Base-by-base conservation (phyloP, 1,140 invertebrate species). In the Ceratina australensis region DNA sequence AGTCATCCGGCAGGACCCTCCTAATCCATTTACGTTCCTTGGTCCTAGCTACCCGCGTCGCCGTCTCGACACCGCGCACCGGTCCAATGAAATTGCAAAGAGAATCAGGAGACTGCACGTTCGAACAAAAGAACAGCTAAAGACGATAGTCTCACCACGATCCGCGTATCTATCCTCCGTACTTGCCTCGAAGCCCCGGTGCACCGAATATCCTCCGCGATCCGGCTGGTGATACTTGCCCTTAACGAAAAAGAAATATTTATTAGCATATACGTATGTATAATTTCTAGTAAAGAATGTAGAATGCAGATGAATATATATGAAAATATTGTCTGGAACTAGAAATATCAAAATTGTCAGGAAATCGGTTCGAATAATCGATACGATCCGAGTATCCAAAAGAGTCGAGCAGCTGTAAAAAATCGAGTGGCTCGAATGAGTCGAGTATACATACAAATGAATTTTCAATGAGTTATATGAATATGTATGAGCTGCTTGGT, bases 1-100 rank as follows among this genome's bases (percentile, higher is more conserved):
- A 89, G 87, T 89, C 88, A 89, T 89, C 87, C 87, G 87, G 78
- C 84, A 88, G 81, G 86, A 89, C 88, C 88, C 87, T 88, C 73
- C 86, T 89, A 89, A 89, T 89, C 87, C 87, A 64, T 87, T 89
- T 89, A 89, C 42, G 79, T 50, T 86, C 81, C 85, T 87, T 83
- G 74, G 83, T 87, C 73, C 80, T 77, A 73, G 75, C 66, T 82
- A 72, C 33, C 33, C 33, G 33, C 69, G 76, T 24, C 16, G 74
- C 54, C 82, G 82, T 81, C 80, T 78, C 33, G 33, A 42, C 33
- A 10, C 79, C 65, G 76, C 78, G 71, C 79, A 75, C 72, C 69
- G 75, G 63, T 63, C 60, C 64, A 52, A 42, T 75, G 72, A 71
- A 82, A 84, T 79, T 42, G 33, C 33, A 82, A 84, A 85, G 82